These are phyloP conservation scores for Lacerta bilineata DNA, from an alignment of 2,797 vertebrate genomes.

Conservation along the genomic window DNA sequence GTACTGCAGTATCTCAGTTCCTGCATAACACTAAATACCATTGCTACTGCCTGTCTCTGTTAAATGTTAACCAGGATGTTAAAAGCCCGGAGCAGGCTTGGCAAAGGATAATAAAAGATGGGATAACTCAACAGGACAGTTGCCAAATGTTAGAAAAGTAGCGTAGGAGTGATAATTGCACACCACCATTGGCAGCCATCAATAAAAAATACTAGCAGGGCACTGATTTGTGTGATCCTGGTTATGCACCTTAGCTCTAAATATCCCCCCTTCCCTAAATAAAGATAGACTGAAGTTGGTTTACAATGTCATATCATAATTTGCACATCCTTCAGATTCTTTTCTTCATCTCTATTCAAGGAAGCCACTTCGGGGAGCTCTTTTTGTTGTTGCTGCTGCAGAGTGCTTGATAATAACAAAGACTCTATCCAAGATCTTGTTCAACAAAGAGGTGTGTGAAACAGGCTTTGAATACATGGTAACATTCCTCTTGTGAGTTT, in stretches of 20 bases:
- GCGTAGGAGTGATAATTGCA: background rate
- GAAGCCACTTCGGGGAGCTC: constrained; percentile 74
- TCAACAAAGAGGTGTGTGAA: constrained; percentile 78
- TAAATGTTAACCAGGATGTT: background rate
- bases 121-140: background rate
- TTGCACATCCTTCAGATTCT: constrained; percentile 59
- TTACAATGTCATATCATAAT: constrained; percentile 51
- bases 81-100: background rate
- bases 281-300: constrained; percentile 38
- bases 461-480: constrained; percentile 84
- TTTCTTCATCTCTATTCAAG: constrained; percentile 66
- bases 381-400: constrained; percentile 66
- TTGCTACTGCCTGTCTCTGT: background rate
- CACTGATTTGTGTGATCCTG: background rate
- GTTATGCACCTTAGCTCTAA: constrained; percentile 19
- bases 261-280: constrained; percentile 43
- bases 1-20: background rate
- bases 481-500: constrained; percentile 82
- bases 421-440: constrained; percentile 73
- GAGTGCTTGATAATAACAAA: constrained; percentile 71
- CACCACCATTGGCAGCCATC: background rate
- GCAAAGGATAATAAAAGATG: background rate
- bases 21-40: background rate
- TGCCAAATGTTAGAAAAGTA: background rate
- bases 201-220: background rate